These are phyloP conservation scores for Drosophila formosana DNA, from an alignment of 2,888 invertebrate species.

Conservation along the genomic window DNA sequence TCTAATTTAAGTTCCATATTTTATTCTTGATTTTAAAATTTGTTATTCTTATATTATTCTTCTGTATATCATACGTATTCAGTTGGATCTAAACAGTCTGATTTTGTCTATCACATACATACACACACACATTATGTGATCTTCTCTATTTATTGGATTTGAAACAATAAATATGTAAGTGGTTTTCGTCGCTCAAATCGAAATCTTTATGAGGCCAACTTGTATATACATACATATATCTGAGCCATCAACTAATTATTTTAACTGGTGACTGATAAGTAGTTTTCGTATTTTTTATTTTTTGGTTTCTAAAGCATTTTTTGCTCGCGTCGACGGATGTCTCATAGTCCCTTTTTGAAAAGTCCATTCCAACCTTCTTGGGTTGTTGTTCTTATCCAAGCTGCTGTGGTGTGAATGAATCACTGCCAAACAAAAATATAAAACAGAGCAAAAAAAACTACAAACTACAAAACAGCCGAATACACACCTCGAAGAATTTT, in stretches of 20 bases:
- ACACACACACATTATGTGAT: no score
- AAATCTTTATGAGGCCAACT: no score
- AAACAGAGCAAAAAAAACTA: constrained; percentile 26
- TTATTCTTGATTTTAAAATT: no score
- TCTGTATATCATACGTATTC: no score
- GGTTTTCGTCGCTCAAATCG: no score
- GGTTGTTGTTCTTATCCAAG: constrained; percentile 19
- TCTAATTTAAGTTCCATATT: no score
- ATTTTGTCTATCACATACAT: no score
- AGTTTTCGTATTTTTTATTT: neutral
- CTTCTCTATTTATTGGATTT: no score
- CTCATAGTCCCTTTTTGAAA: constrained; percentile 23
- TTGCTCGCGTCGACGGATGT: constrained; percentile 19
- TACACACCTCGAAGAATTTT: constrained; percentile 16
- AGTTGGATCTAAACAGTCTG: no score
- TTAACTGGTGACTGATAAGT: neutral
- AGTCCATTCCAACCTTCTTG: constrained; percentile 28
- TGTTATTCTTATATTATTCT: no score
- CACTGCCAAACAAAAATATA: constrained; percentile 55
- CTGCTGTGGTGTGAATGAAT: constrained; percentile 55
- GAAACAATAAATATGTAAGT: no score
- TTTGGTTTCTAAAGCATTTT: constrained; percentile 35
- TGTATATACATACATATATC: neutral
- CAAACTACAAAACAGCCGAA: constrained; percentile 35
- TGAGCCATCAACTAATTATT: neutral